Evolutionary conservation across 1,140 invertebrate species (phyloP).

Genomic region (Calliphora vicina): DNA sequence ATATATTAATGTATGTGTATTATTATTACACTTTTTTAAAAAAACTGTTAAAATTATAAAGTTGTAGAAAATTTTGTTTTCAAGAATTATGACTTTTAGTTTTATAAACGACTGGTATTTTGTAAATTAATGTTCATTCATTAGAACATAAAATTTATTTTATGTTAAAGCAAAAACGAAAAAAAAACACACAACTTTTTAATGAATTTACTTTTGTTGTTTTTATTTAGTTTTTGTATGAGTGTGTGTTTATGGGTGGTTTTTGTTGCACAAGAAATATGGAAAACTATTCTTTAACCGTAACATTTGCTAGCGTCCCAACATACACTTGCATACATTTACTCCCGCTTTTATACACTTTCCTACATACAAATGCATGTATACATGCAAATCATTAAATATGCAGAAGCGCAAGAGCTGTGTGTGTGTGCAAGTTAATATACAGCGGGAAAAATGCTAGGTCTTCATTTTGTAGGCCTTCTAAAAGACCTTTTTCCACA

Average conservation of each 20-base stretch:
- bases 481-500: no score
- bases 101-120: slow-evolving; percentile 6
- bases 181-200: not conserved
- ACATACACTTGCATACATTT: not conserved
- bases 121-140: not conserved
- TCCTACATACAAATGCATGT: not conserved
- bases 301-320: not conserved
- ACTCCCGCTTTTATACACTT: not conserved
- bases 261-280: not conserved
- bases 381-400: not conserved
- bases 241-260: not conserved
- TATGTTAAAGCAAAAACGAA: not conserved
- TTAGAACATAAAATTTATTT: not conserved
- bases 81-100: not conserved
- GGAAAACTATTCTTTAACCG: not conserved
- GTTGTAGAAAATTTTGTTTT: not conserved
- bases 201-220: slow-evolving; percentile 5
- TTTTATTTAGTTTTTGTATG: not conserved
- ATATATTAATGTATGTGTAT: no score
- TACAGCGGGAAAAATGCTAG: no score
- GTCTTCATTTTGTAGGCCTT: no score
- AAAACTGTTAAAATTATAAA: not conserved
- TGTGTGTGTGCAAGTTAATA: no score
- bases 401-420: not conserved
- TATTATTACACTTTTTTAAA: no score